Percentiles rank a stretch among this genome's conserved stretches.
Conservation (phyloP, 92 coral and sea anemone species). For the Pocillopora meandrina region DNA sequence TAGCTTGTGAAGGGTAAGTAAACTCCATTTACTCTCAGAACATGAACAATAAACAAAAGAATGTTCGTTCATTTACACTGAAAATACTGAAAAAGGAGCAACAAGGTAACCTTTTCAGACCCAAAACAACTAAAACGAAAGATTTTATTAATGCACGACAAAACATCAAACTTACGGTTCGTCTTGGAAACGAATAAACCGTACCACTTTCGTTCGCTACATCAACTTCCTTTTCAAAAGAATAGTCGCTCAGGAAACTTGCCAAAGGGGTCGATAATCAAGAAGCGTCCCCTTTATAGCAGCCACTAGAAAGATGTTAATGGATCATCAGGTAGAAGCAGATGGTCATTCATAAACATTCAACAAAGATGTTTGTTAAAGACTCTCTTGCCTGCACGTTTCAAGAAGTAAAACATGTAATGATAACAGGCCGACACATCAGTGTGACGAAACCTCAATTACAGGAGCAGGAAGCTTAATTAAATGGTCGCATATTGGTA, state of each 20-base stretch:
- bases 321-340: background rate
- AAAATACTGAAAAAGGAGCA: too few species aligned
- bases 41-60: too few species aligned
- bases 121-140: too few species aligned
- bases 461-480: background rate
- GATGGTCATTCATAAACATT: background rate
- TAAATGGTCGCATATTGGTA: background rate
- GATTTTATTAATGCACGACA: too few species aligned
- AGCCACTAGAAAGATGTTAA: background rate
- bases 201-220: too few species aligned
- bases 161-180: background rate
- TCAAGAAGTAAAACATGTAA: background rate
- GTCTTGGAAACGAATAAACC: background rate
- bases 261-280: background rate
- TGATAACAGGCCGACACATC: background rate
- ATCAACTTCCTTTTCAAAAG: background rate
- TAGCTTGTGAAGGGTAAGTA: too few species aligned
- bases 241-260: background rate
- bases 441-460: too few species aligned
- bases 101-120: too few species aligned
- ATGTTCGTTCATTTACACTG: too few species aligned
- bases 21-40: too few species aligned
- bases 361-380: background rate
- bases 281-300: background rate
- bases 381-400: background rate